Base-by-base conservation (phyloP, 2,888 invertebrate species). In the Idaea biselata region DNA sequence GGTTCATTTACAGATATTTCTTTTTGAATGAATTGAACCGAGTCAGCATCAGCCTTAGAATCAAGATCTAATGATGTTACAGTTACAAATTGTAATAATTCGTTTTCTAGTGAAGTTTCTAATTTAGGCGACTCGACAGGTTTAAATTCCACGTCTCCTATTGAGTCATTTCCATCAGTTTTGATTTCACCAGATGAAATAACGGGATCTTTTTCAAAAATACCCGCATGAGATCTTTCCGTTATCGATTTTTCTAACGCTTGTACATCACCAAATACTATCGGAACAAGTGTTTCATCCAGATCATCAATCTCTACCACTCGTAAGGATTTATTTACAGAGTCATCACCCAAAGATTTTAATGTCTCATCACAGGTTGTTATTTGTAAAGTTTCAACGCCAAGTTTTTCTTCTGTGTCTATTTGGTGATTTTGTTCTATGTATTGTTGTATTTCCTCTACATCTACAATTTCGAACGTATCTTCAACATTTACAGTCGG, bases 221-320 rank as follows among this genome's bases (percentile, higher is more conserved):
- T 7, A 56, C 6, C 18, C 8, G 11, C 18, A 11, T 18, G 17
- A 18, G 73, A 66, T 18, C 62, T 71, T 61, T 73, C 68, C 62
- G 73, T 65, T 6, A 79, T 73, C 16, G 77, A 73, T 59, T 75
- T 70, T 74, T 83, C 76, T 32, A 76, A 66, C 54, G 80, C 73
- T 54, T 76, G 73, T 11, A 79, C 68, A 58, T 82, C 76, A 64
- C 84, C 85, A 65, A 87, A 89, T 63, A 88, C 84, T 55, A 84
- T 65, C 64, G 86, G 80, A 54, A 87, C 79, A 68, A 86, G 76
- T 18, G 81, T 81, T 25, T 83, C 73, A 65, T 82, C 71, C 1
- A 79, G 65, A 53, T 84, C 82, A 61, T 81, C 79, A 59, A 80
- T 77, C 64, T 80, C 72, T 54, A 78, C 75, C 54, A 58, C 32